Evolutionary conservation across 1,140 invertebrate genomes (phyloP).

Genomic region (Ips nitidus): DNA sequence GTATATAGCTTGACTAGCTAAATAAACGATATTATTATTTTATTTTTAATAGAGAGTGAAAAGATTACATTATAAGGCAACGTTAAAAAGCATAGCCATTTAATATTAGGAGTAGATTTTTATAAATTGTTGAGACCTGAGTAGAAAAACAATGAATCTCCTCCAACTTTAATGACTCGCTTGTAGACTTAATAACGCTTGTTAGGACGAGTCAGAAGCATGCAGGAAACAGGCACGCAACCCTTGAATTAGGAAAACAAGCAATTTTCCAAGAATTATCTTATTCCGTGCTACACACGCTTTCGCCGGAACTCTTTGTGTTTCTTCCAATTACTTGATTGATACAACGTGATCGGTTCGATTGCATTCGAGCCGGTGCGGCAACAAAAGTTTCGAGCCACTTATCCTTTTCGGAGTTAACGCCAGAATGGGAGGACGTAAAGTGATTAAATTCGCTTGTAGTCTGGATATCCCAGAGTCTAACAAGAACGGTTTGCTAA

Average conservation of each 20-base stretch:
- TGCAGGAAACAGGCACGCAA: neutral
- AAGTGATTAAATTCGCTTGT: too few relatives aligned
- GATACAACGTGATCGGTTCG: neutral
- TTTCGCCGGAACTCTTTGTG: neutral
- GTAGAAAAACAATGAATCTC: neutral
- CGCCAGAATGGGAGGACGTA: too few relatives aligned
- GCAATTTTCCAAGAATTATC: conserved; percentile 3
- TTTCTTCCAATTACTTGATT: conserved; percentile 3
- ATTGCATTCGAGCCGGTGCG: neutral
- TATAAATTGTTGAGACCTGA: too few relatives aligned
- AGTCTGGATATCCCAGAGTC: too few relatives aligned
- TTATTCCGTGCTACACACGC: conserved; percentile 2
- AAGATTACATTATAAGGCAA: too few relatives aligned
- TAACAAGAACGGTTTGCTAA: too few relatives aligned
- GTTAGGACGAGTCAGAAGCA: neutral
- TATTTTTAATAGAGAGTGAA: too few relatives aligned
- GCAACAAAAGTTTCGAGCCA: neutral
- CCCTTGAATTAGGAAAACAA: conserved; percentile 3
- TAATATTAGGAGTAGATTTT: too few relatives aligned
- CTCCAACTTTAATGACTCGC: neutral
- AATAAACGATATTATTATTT: too few relatives aligned
- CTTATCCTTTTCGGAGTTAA: too few relatives aligned
- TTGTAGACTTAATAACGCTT: conserved; percentile 2
- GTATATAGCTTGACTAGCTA: too few relatives aligned
- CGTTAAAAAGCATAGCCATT: too few relatives aligned